These are phyloP conservation scores for Acanthosepion esculentum DNA, from an alignment of 2,888 invertebrate species.

Conservation along the genomic window DNA sequence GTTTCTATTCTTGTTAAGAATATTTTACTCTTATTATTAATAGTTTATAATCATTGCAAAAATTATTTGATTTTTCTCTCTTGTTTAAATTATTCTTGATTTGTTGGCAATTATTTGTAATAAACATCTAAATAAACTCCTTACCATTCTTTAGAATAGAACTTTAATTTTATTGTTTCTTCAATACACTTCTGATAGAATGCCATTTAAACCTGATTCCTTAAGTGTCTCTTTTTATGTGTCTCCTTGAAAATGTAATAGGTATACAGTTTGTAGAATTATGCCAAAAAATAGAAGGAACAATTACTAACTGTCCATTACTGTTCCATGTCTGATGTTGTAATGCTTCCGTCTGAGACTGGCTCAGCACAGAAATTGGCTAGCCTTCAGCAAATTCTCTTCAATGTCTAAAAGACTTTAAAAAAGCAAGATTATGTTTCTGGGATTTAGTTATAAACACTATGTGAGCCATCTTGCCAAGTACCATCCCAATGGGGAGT, in stretches of 20 bases:
- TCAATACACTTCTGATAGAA: neutral
- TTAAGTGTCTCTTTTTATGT: neutral
- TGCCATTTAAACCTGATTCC: neutral
- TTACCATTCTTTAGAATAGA: neutral
- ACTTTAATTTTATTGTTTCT: neutral
- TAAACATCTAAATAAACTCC: neutral
- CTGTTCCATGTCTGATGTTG: slow-evolving; percentile 2
- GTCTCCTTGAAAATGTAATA: neutral
- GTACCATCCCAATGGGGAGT: slow-evolving; percentile 13
- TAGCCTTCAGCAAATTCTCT: neutral
- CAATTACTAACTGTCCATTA: slow-evolving; percentile 20
- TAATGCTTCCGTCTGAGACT: slow-evolving; percentile 33
- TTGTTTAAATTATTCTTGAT: neutral
- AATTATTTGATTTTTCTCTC: neutral
- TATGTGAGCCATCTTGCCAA: neutral
- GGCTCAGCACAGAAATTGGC: slow-evolving; percentile 7
- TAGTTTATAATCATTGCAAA: neutral
- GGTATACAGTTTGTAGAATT: neutral
- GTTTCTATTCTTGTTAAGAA: neutral
- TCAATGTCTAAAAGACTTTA: slow-evolving; percentile 33
- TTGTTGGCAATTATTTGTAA: neutral
- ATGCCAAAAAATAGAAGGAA: neutral
- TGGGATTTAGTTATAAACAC: slow-evolving; percentile 33
- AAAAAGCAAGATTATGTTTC: slow-evolving; percentile 33
- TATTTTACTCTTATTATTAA: neutral